phyloP scores from a whole-genome alignment of 2,797 vertebrate species.

The Paedocypris micromegethes region DNA sequence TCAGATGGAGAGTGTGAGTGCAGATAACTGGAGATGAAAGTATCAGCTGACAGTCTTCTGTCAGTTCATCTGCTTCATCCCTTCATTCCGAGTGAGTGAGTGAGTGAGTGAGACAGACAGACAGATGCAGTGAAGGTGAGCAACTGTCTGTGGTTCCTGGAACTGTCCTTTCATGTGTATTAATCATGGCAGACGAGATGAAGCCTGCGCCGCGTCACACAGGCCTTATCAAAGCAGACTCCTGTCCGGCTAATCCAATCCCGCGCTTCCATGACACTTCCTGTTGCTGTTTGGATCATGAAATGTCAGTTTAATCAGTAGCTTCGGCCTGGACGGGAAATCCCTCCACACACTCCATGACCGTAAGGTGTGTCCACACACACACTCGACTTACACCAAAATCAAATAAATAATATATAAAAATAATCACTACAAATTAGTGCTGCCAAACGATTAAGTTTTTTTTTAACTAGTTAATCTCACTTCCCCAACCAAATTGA shows the following conservation, averaged over 20 bases:
- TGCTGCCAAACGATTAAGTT: too few species aligned
- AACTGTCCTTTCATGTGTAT: constrained; percentile 77
- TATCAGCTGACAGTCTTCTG: too few species aligned
- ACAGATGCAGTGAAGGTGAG: constrained; percentile 41
- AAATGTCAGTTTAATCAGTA: constrained; percentile 26
- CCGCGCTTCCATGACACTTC: not conserved
- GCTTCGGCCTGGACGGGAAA: constrained; percentile 29
- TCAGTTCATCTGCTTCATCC: too few species aligned
- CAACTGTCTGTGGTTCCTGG: constrained; percentile 73
- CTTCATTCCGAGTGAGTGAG: not conserved
- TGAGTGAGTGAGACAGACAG: constrained; percentile 19
- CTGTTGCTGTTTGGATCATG: constrained; percentile 3
- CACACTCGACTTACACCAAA: too few species aligned
- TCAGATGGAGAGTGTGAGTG: too few species aligned
- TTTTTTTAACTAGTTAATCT: too few species aligned
- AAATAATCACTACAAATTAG: too few species aligned
- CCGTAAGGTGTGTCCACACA: too few species aligned
- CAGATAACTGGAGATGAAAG: too few species aligned
- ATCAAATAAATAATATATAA: too few species aligned
- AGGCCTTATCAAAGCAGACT: not conserved
- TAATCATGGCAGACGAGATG: constrained; percentile 47
- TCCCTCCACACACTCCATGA: not conserved
- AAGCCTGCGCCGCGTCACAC: not conserved
- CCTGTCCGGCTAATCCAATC: not conserved
- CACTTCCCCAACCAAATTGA: too few species aligned